Base-by-base conservation (phyloP, 2,797 vertebrate species). In the Sparidentex hasta region DNA sequence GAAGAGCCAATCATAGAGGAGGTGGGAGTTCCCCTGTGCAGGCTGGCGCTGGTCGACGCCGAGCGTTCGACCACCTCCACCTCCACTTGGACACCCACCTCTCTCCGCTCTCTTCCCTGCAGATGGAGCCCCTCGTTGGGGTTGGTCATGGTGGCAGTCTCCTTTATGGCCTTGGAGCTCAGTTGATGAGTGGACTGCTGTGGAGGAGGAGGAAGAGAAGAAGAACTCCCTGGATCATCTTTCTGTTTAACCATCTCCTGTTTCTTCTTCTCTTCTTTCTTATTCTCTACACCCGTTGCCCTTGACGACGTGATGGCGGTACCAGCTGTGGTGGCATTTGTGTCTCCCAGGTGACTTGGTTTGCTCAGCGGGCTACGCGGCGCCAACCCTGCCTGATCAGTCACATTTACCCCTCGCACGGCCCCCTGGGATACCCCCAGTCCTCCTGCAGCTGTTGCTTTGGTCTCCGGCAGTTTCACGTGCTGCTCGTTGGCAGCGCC, bases 81-180 rank as follows among this genome's bases (percentile, higher is more conserved):
- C 71, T 95, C 94, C 0, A 96, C 96, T 88, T 99, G 98, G 48
- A 97, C 92, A n/a, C 94, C 95, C 0, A 95, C 95, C 51, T 98
- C 97, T 58, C 83, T 93, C 71, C 68, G 89, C 5, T 87, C 88
- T 61, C 78, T 64, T 16, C 21, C 65, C 7, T 3, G 12, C 18
- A 13, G 50, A 58, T 61, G 46, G 38, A 80, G 77, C 14, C 41
- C 71, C 12, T 91, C 93, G 0, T 56, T 9, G 14, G 88, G 81
- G 44, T 87, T 77, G 0, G 96, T 97, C 96, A 97, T 97, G 0
- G 95, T 96, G 0, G 94, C 92, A 0, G 71, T 93, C 83, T 97
- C 96, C 82, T 76, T 96, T 78, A 95, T 92, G 9, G 5, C 63
- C 78, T 80, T 94, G 20, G 89, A 88, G 3, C 21, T 77, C 27